phyloP scores from a whole-genome alignment of 1,140 invertebrate genomes.

The Coelopa frigida region DNA sequence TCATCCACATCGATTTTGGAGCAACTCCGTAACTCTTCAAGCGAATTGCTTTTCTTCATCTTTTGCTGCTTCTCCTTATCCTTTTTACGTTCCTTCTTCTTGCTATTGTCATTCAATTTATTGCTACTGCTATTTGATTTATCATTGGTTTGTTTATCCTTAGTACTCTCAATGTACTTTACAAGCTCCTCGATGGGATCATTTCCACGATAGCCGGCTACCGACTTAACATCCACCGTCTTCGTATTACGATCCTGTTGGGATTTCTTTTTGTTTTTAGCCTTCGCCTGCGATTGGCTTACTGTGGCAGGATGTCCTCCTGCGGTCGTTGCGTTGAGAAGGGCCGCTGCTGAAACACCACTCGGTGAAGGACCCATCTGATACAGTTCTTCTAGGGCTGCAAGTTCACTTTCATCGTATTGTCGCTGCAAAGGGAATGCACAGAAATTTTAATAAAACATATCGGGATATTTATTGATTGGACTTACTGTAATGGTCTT shows the following conservation, averaged over 20 bases:
- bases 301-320: conserved; percentile 24
- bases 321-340: conserved; percentile 1
- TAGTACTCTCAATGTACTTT: conserved; percentile 45
- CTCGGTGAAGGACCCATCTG: background rate
- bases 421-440: too few species aligned
- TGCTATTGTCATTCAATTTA: conserved; percentile 9
- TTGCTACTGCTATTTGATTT: conserved; percentile 9
- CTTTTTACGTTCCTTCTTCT: conserved; percentile 32
- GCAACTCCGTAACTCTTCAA: conserved; percentile 55
- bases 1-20: conserved; percentile 40
- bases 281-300: conserved; percentile 18
- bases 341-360: conserved; percentile 21
- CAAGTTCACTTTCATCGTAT: background rate
- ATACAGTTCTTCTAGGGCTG: background rate
- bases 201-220: conserved; percentile 53
- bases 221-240: conserved; percentile 49
- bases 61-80: conserved; percentile 34
- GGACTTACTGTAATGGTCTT: too few species aligned
- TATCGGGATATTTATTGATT: too few species aligned
- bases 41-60: conserved; percentile 57
- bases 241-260: conserved; percentile 49
- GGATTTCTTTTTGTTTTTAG: conserved; percentile 31
- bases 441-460: too few species aligned
- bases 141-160: conserved; percentile 11
- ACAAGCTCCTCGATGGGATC: conserved; percentile 50